phyloP scores from a whole-genome alignment of 2,113 vertebrate genomes.

The Xyrauchen texanus region DNA sequence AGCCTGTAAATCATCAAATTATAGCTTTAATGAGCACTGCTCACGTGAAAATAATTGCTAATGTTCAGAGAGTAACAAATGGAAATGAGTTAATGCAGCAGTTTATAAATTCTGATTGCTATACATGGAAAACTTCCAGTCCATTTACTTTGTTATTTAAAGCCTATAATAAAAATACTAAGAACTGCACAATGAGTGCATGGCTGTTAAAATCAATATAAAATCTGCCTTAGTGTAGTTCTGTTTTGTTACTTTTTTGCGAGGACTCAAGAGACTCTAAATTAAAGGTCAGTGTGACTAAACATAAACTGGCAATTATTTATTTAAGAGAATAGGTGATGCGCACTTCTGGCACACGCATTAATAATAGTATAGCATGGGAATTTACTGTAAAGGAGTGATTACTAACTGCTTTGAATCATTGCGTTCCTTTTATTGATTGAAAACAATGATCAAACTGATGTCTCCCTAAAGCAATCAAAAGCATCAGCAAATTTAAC shows the following conservation, averaged over 20 bases:
- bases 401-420: no score
- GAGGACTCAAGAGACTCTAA: not conserved
- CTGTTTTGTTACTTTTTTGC: conserved; percentile 53
- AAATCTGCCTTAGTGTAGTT: conserved; percentile 46
- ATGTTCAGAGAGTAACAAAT: conserved; percentile 80
- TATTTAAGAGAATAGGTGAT: not conserved
- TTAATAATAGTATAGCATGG: no score
- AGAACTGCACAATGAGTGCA: conserved; percentile 65
- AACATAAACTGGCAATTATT: not conserved
- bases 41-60: conserved; percentile 83
- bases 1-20: conserved; percentile 78
- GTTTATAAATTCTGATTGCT: conserved; percentile 81
- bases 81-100: conserved; percentile 81
- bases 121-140: conserved; percentile 80
- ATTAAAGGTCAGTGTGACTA: conserved; percentile 37
- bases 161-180: conserved; percentile 70
- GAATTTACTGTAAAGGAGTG: no score
- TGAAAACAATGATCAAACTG: no score
- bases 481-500: no score
- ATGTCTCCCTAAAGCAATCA: no score
- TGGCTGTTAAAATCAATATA: conserved; percentile 74
- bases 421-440: no score
- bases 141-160: conserved; percentile 74
- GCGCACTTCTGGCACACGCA: no score
- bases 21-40: conserved; percentile 77